These are phyloP conservation scores for Zaprionus kolodkinae DNA, from an alignment of 1,140 invertebrate genomes.

Conservation along the genomic window DNA sequence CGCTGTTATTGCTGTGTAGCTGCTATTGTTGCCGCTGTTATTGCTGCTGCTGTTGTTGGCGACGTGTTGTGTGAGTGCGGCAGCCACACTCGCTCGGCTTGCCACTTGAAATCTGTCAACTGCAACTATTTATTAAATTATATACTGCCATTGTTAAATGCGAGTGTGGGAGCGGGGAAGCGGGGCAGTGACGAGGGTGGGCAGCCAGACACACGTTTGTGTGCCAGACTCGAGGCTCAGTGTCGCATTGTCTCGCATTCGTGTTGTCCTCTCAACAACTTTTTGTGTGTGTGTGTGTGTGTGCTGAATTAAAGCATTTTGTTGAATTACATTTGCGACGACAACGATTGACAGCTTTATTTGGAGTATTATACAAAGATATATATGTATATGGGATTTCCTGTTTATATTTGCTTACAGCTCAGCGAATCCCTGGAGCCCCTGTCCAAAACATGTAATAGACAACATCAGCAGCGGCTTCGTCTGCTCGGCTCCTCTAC, in stretches of 20 bases:
- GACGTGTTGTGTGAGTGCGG: slow-evolving; percentile 45
- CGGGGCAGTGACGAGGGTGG: too few relatives aligned
- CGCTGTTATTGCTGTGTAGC: slow-evolving; percentile 24
- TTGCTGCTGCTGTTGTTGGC: slow-evolving; percentile 27
- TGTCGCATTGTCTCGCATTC: slow-evolving; percentile 1
- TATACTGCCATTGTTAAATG: slow-evolving; percentile 76
- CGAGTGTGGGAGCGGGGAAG: slow-evolving; percentile 23
- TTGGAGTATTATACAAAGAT: slow-evolving; percentile 30
- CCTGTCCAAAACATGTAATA: slow-evolving; percentile 51
- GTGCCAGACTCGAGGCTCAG: slow-evolving; percentile 1
- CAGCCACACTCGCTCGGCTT: slow-evolving; percentile 24
- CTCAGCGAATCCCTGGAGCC: slow-evolving; percentile 43
- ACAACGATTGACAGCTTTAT: slow-evolving; percentile 41
- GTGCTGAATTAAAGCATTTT: slow-evolving; percentile 52
- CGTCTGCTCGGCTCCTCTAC: slow-evolving; percentile 25
- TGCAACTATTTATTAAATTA: slow-evolving; percentile 83
- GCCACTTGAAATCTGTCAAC: slow-evolving; percentile 81
- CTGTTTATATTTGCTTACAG: slow-evolving; percentile 65
- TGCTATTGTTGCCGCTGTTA: slow-evolving; percentile 13
- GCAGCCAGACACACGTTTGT: background rate
- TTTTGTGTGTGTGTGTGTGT: slow-evolving; percentile 22
- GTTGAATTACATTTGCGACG: slow-evolving; percentile 20
- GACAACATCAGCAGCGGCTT: slow-evolving; percentile 33
- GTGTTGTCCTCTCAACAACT: background rate
- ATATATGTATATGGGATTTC: slow-evolving; percentile 54